A percentile compares a stretch with the other conserved stretches of the same genome.
These are phyloP conservation scores for Drosophila phalerata DNA, from an alignment of 2,888 invertebrate genomes.

Conservation along the genomic window DNA sequence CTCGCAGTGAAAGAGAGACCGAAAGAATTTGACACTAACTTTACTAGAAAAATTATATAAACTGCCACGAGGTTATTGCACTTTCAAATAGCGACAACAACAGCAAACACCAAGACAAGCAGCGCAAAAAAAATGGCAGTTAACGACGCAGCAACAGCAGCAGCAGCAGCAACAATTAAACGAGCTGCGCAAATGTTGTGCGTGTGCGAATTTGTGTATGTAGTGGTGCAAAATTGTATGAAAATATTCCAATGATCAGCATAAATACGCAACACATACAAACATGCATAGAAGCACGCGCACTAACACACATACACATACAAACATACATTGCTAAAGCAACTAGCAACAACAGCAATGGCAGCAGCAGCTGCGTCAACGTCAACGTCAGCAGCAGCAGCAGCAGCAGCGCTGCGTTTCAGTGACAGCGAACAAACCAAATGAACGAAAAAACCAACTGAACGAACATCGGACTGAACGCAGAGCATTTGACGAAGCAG, in stretches of 20 bases:
- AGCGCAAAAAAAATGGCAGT: slow-evolving; percentile 52
- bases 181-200: slow-evolving; percentile 24
- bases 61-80: slow-evolving; percentile 76
- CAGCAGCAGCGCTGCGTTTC: slow-evolving; percentile 54
- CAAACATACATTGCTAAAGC: slow-evolving; percentile 45
- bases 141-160: slow-evolving; percentile 48
- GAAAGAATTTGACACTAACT: slow-evolving; percentile 14
- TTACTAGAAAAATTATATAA: slow-evolving; percentile 33
- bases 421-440: slow-evolving; percentile 34
- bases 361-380: slow-evolving; percentile 25
- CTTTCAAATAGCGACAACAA: slow-evolving; percentile 55
- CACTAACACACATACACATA: slow-evolving; percentile 43
- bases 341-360: slow-evolving; percentile 40
- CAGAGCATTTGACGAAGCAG: slow-evolving; percentile 37
- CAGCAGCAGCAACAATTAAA: slow-evolving; percentile 62
- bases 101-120: slow-evolving; percentile 35
- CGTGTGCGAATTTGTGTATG: slow-evolving; percentile 36
- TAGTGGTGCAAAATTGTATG: slow-evolving; percentile 63
- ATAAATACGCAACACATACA: slow-evolving; percentile 70
- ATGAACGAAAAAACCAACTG: slow-evolving; percentile 4
- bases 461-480: slow-evolving; percentile 6
- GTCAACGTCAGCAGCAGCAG: slow-evolving; percentile 27
- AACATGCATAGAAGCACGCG: slow-evolving; percentile 37
- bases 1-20: background rate
- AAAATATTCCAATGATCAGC: slow-evolving; percentile 78